Base-by-base conservation (phyloP, 2,888 invertebrate species). In the Platerodrilus igneus region DNA sequence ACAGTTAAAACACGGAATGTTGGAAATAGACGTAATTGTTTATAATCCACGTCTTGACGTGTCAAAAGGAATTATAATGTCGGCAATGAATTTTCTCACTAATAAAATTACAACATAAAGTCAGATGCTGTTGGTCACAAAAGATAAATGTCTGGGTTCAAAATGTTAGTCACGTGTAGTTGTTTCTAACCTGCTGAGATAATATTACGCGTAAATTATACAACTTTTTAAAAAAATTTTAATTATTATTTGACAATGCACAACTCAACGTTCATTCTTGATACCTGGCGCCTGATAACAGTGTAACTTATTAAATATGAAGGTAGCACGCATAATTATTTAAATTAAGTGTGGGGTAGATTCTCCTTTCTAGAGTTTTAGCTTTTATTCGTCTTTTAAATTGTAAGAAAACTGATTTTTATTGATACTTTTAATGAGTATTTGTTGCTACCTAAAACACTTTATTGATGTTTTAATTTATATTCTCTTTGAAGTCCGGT, bases 141-240 rank as follows among this genome's bases (percentile, higher is more conserved):
- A 48, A 39, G 50, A 48, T 41, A 48, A 48, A 48, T 45, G 47
- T 37, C 47, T 35, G 27, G 4, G 37, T 45, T 41, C 41, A 26
- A 15, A 30, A 41, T 46, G 53, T 50, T 50, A 52, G 47, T 50
- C 52, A 50, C 44, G 41, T 43, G 19, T 34, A 32, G 23, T 35
- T 33, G 38, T 32, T 45, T 44, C 46, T 31, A 36, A n/a, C 50
- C 52, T 43, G 48, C 49, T 41, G 53, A 26, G 50, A 47, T 35
- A 42, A 42, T 40, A 41, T 45, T 32, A 31, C 44, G 45, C 38
- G 47, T 49, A 48, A 47, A 47, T 47, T 45, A 49, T 41, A 47
- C 45, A 44, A 41, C 21, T 34, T 41, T 42, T 48, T 37, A 32
- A 16, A 33, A 35, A 35, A 37, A 30, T 22, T 25, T 30, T 29